Base-by-base conservation (phyloP, 2,888 invertebrate species). In the Lamellibrachia satsuma region DNA sequence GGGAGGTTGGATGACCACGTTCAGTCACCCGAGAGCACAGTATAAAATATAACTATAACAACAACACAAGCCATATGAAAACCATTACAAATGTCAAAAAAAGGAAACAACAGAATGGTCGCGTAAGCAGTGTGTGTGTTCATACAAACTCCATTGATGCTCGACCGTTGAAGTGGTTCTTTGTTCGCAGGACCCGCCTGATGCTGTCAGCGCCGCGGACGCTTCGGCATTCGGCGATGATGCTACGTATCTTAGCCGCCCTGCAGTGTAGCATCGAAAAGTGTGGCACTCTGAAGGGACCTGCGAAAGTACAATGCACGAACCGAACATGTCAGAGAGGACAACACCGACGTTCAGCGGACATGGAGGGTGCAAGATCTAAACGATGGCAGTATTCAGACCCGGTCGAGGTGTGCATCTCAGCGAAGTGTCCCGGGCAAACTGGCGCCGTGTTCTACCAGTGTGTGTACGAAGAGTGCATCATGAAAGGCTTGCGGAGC, bases 371-470 rank as follows among this genome's bases (percentile, higher is more conserved):
- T 75, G 75, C 75, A n/a, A 75, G 75, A 75, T 22, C 75, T 75
- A 94, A 94, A 90, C 60, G 92, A 52, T 94, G 94, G 94, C 94
- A 94, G 91, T 93, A 94, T 91, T 90, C 94, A 1, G 94, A 94
- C 93, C 92, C 93, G 22, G 91, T 94, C 8, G 93, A 94, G 91
- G 57, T 93, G 90, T 94, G 94, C 91, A 93, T 93, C 11, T 60
- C 91, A 52, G 75, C 92, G 9, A 75, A 93, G 15, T 94, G 94
- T 90, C 92, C 92, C 75, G 93, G 93, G 22, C 92, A 92, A n/a
- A 52, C 92, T 11, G 93, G 93, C n/a, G 93, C 92, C 52, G 90
- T 52, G n/a, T 94, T 93, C 92, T 94, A 93, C 93, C 92, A 93
- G 27, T 94, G 94, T 91, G 93, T 94, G 27, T 94, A 93, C 92